phyloP scores from a whole-genome alignment of 2,888 invertebrate genomes.

The Cryptus viduatorius region DNA sequence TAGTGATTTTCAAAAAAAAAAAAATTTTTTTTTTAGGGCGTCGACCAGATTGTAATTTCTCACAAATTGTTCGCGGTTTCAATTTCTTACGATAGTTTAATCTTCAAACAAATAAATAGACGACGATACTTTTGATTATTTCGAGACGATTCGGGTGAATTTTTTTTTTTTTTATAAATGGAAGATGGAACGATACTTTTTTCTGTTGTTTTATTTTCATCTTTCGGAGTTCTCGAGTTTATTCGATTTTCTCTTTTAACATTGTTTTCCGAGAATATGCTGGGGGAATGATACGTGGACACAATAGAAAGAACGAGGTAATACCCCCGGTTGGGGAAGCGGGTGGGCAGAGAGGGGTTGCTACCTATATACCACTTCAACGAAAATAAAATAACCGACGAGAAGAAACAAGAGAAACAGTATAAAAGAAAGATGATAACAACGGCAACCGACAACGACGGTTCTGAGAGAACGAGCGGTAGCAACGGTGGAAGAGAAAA shows the following conservation, averaged over 20 bases:
- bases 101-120: neutral
- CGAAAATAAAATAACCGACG: conserved; percentile 4
- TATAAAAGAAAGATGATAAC: conserved; percentile 60
- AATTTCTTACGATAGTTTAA: neutral
- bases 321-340: conserved; percentile 7
- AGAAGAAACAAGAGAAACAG: conserved; percentile 48
- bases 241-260: conserved; percentile 55
- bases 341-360: neutral
- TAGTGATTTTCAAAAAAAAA: no score
- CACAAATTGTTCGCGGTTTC: neutral
- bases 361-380: neutral
- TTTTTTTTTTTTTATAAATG: conserved; percentile 7
- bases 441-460: conserved; percentile 28
- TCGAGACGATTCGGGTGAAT: neutral
- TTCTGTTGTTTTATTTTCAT: conserved; percentile 8
- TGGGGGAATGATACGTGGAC: conserved; percentile 51
- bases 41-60: neutral
- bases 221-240: conserved; percentile 47
- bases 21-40: neutral
- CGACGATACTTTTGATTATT: neutral
- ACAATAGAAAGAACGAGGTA: conserved; percentile 58
- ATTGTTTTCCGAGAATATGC: conserved; percentile 52
- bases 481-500: conserved; percentile 23
- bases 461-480: conserved; percentile 24
- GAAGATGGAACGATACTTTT: neutral